Evolutionary conservation across 53 echinoderm and acorn worm genomes (phyloP).

Genomic region (Hippasteria phrygiana): DNA sequence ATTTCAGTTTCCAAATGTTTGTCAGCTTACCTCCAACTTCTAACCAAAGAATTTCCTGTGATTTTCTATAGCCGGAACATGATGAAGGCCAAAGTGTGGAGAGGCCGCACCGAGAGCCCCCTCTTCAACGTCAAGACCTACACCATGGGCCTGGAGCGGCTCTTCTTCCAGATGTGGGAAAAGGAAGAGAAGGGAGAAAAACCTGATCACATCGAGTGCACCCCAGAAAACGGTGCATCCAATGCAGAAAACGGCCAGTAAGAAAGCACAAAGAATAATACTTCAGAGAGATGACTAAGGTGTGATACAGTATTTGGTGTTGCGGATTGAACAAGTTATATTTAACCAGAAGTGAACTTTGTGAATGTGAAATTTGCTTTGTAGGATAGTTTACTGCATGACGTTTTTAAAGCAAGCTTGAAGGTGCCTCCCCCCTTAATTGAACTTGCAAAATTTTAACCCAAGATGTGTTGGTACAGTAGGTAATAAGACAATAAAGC

Average conservation of each 20-base stretch:
- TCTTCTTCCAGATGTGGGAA: slow-evolving; percentile 90
- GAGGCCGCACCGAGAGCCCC: slow-evolving; percentile 76
- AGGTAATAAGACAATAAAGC: too few relatives aligned
- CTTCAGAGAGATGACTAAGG: background rate
- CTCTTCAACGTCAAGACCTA: slow-evolving; percentile 92
- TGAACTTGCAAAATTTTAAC: background rate
- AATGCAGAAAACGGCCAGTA: slow-evolving; percentile 25
- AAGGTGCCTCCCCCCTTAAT: background rate
- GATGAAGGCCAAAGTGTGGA: slow-evolving; percentile 91
- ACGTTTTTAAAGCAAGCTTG: background rate
- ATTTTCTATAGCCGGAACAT: slow-evolving; percentile 68
- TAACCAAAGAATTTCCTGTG: too few relatives aligned
- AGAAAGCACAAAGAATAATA: background rate
- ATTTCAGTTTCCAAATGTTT: too few relatives aligned
- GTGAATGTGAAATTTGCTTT: background rate
- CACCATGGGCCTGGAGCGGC: slow-evolving; percentile 76
- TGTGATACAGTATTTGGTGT: background rate
- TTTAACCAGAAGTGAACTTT: background rate
- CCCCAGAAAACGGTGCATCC: slow-evolving; percentile 22
- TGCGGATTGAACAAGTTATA: too few relatives aligned
- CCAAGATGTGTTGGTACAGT: background rate
- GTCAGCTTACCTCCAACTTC: too few relatives aligned
- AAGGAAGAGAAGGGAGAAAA: slow-evolving; percentile 78
- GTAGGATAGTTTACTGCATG: slow-evolving; percentile 1
- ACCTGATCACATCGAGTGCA: slow-evolving; percentile 64